Percentiles rank a stretch among this genome's conserved stretches.
Evolutionary conservation across 2,113 vertebrate genomes (phyloP).

Genomic region (Poecilia latipinna): DNA sequence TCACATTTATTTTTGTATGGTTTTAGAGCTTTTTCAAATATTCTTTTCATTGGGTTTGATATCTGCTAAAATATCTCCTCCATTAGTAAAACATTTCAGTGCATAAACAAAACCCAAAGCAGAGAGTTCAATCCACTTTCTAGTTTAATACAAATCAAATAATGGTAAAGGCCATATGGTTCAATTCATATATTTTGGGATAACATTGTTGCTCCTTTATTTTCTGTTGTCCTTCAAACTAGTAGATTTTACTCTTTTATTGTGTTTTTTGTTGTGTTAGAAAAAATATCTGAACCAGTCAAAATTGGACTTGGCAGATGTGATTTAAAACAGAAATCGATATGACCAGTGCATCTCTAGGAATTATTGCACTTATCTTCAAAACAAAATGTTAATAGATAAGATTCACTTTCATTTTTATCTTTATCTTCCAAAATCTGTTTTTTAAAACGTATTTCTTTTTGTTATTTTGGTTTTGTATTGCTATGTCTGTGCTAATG

Average conservation of each 20-base stretch:
- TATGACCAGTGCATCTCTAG: no score
- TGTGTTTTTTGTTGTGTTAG: neutral
- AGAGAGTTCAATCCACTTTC: neutral
- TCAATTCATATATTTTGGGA: no score
- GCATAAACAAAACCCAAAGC: neutral
- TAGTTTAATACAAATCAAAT: neutral
- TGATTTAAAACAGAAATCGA: neutral
- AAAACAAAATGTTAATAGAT: slow-evolving; percentile 1
- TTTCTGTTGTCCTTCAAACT: neutral
- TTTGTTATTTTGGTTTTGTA: neutral
- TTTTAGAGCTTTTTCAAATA: neutral
- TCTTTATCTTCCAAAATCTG: neutral
- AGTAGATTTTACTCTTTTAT: neutral
- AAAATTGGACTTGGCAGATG: neutral
- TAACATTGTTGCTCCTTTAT: neutral
- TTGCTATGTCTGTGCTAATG: neutral
- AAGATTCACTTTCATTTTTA: neutral
- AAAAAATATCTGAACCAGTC: neutral
- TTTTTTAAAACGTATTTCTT: neutral
- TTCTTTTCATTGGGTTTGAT: neutral
- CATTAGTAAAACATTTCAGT: no score
- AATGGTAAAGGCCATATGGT: neutral
- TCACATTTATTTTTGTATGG: neutral
- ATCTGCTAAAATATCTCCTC: neutral
- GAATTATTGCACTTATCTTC: slow-evolving; percentile 15